A percentile compares a stretch with the other conserved stretches of the same genome.
phyloP scores from a whole-genome alignment of 2,888 invertebrate species.

The Thalpophila matura region DNA sequence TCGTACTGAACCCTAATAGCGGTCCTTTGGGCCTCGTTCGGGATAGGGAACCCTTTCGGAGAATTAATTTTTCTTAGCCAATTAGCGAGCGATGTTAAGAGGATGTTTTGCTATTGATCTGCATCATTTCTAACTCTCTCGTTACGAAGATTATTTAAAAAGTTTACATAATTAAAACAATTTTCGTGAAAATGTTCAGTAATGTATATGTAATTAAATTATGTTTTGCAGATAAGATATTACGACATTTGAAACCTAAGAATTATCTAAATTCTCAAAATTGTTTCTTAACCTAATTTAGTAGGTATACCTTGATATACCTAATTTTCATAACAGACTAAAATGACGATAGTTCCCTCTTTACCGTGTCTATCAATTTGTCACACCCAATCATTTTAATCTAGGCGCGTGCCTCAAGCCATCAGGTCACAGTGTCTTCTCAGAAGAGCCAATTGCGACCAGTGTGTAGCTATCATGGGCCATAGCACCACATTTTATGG shows the following conservation, averaged over 20 bases:
- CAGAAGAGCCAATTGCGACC: constrained; percentile 41
- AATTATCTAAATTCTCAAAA: neutral
- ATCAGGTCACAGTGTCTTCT: constrained; percentile 49
- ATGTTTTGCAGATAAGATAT: too few relatives aligned
- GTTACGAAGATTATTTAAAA: constrained; percentile 3
- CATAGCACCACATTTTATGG: constrained; percentile 38
- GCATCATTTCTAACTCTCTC: constrained; percentile 59
- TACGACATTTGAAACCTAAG: too few relatives aligned
- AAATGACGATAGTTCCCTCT: constrained; percentile 45
- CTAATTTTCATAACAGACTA: constrained; percentile 21
- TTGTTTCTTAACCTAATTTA: neutral
- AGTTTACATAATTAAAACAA: too few relatives aligned
- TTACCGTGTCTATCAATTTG: constrained; percentile 49
- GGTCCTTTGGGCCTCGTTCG: constrained; percentile 84
- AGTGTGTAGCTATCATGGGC: constrained; percentile 34
- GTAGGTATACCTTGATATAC: neutral
- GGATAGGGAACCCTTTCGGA: constrained; percentile 82
- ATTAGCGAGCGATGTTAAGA: constrained; percentile 83
- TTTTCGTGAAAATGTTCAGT: neutral
- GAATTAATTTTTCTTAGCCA: constrained; percentile 90
- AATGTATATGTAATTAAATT: too few relatives aligned
- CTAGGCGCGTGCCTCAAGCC: constrained; percentile 42
- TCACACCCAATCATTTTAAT: constrained; percentile 60
- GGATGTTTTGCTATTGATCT: constrained; percentile 79
- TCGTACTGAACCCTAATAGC: constrained; percentile 75